Evolutionary conservation across 1,140 invertebrate genomes (phyloP).

Genomic region (Papilio machaon): DNA sequence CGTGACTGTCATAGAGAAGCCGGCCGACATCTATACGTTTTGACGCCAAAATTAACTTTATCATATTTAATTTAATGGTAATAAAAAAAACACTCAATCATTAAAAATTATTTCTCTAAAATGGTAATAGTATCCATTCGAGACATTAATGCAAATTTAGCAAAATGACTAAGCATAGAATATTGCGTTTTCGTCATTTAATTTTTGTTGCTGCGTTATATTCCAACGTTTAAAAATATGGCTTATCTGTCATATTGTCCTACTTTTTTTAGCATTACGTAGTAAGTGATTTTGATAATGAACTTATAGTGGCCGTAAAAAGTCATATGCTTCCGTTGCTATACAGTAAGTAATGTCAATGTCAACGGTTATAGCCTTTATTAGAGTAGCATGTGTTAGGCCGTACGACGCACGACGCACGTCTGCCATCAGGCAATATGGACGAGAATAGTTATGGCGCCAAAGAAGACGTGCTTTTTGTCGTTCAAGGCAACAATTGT

Average conservation of each 20-base stretch:
- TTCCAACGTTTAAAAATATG: not conserved
- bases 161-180: not conserved
- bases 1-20: slow-evolving; percentile 80
- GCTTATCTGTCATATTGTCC: not conserved
- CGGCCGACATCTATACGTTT: slow-evolving; percentile 63
- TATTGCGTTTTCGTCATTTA: not conserved
- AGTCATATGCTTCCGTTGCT: slow-evolving; percentile 45
- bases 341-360: slow-evolving; percentile 62
- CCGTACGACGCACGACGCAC: slow-evolving; percentile 33
- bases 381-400: slow-evolving; percentile 10
- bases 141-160: not conserved
- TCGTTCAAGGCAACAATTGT: slow-evolving; percentile 68
- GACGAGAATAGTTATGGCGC: slow-evolving; percentile 48
- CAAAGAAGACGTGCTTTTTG: slow-evolving; percentile 43
- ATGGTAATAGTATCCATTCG: not conserved
- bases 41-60: slow-evolving; percentile 31
- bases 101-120: not conserved
- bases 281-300: slow-evolving; percentile 23
- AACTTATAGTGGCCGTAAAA: slow-evolving; percentile 45
- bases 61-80: not conserved
- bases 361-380: slow-evolving; percentile 43
- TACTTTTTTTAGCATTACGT: not conserved
- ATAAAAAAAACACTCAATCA: slow-evolving; percentile 1
- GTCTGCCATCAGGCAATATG: slow-evolving; percentile 44
- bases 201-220: not conserved